Percentiles rank a stretch among this genome's conserved stretches.
These are phyloP conservation scores for Ciconia stormi DNA, from an alignment of 2,113 vertebrate species.

Conservation along the genomic window DNA sequence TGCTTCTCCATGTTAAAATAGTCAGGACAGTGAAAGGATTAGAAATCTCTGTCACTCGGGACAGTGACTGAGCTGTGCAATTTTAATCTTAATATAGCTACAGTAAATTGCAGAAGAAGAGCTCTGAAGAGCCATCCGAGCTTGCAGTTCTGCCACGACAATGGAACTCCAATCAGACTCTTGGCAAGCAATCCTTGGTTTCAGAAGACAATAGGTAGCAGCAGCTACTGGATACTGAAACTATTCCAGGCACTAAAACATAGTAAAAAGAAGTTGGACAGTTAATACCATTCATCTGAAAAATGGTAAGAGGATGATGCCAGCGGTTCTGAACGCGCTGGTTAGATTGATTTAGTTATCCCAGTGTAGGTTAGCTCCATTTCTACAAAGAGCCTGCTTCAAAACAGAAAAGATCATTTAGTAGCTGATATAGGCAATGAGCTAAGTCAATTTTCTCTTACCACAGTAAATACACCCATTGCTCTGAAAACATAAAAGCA, in stretches of 20 bases:
- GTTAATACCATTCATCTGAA: constrained; percentile 9
- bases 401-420: neutral
- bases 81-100: constrained; percentile 42
- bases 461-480: neutral
- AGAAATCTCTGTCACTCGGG: neutral
- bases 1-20: constrained; percentile 4
- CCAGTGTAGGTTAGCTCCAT: neutral
- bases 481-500: constrained; percentile 4
- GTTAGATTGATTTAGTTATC: neutral
- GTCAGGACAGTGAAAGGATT: neutral
- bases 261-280: constrained; percentile 13
- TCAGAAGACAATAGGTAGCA: constrained; percentile 39
- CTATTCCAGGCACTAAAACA: constrained; percentile 19
- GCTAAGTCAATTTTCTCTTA: constrained; percentile 1
- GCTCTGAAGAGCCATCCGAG: neutral
- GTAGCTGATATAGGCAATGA: neutral
- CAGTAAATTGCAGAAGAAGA: constrained; percentile 23
- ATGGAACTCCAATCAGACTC: constrained; percentile 23
- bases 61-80: neutral
- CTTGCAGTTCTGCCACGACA: constrained; percentile 17
- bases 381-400: neutral
- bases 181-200: constrained; percentile 5
- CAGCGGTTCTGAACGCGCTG: neutral
- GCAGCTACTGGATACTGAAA: constrained; percentile 35
- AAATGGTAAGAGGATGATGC: neutral